Evolutionary conservation across 2,113 vertebrate genomes (phyloP).

Genomic region (Oostethus manadensis): DNA sequence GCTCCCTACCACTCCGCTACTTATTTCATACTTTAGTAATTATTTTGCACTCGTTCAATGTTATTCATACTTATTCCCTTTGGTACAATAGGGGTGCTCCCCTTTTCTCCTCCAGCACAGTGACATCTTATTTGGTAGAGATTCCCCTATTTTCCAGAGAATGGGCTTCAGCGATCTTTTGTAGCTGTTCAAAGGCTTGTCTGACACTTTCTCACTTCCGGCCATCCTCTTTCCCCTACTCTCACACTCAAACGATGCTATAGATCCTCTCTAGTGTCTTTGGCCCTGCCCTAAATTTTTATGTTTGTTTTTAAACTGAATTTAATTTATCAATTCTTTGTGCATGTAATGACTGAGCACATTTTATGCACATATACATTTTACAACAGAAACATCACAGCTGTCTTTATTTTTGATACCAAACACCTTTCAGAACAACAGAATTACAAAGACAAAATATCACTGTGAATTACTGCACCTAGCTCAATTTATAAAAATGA

Average conservation of each 20-base stretch:
- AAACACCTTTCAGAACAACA: too few relatives aligned
- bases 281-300: not conserved
- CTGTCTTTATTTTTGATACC: too few relatives aligned
- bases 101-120: conserved; percentile 19
- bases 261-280: conserved; percentile 15
- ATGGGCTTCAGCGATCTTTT: conserved; percentile 34
- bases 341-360: too few relatives aligned
- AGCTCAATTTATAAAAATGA: too few relatives aligned
- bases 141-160: conserved; percentile 58
- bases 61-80: conserved; percentile 18
- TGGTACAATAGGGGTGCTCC: conserved; percentile 35
- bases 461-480: too few relatives aligned
- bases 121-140: conserved; percentile 51
- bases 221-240: conserved; percentile 9
- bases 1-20: not conserved
- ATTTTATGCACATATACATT: too few relatives aligned
- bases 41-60: conserved; percentile 19
- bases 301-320: not conserved
- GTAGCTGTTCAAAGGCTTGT: conserved; percentile 33
- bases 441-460: too few relatives aligned
- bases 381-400: too few relatives aligned
- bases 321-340: conserved; percentile 3
- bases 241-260: conserved; percentile 23
- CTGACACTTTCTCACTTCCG: conserved; percentile 24
- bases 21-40: conserved; percentile 12